Base-by-base conservation (phyloP, 1,140 invertebrate genomes). In the Lordiphosa clarofinis region DNA sequence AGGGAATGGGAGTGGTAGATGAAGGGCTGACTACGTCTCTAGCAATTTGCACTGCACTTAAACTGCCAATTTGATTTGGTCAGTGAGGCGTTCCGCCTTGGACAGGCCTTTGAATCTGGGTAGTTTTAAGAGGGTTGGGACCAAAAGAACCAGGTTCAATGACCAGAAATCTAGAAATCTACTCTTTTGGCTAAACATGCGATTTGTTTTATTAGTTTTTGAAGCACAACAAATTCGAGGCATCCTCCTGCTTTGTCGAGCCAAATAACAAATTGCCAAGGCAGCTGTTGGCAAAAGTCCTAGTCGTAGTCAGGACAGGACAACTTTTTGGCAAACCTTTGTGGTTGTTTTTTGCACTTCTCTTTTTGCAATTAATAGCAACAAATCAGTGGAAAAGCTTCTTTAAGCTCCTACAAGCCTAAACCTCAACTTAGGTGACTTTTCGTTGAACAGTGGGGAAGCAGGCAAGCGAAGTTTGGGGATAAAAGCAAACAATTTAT, bases 151-250 rank as follows among this genome's bases (percentile, higher is more conserved):
- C 40, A 36, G 58, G 75, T 79, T 79, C 75, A 82, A 71, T 82
- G 75, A 82, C 76, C 75, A 66, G 56, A 64, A 62, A 78, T 76
- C 63, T 49, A 72, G 19, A 44, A 54, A 54, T 49, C 54, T 49
- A 49, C 49, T 65, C 56, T 73, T 28, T 28, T 76, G 73, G 73
- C 70, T 60, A 73, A 73, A 82, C 76, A 82, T 79, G 75, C 71
- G 76, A 82, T 79, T 82, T 79, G 76, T 79, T 79, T 82, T 79
- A 79, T 79, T 82, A 82, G 76, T 79, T 75, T 81, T 71, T 54
- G 38, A 33, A 54, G 37, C 11, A 39, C 21, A 43, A 43, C 19
- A 44, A 44, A 46, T 11, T 12, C 43, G 24, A 31, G 24, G 24
- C 43, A 13, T 46, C 10, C 43, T 46, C 42, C 28, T 12, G n/a